Base-by-base conservation (phyloP, 2,888 invertebrate species). In the Margaritifera margaritifera region DNA sequence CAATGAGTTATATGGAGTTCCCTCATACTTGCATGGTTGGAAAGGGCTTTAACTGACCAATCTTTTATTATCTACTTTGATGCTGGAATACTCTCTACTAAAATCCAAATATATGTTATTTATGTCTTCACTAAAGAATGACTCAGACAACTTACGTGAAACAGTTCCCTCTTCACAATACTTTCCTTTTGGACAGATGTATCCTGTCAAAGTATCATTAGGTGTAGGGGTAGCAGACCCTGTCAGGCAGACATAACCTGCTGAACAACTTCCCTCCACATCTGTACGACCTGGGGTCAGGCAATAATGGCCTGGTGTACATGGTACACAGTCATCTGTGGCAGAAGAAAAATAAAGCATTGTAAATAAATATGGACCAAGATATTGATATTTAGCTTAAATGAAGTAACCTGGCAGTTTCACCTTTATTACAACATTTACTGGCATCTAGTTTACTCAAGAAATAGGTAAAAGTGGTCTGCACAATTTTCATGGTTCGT, bases 231-330 rank as follows among this genome's bases (percentile, higher is more conserved):
- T 80, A 54, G 79, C 80, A 15, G 87, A 85, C 8, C 81, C 78
- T 1, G 27, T 25, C 0, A 63, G 25, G 71, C 88, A 88, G 71
- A 76, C 81, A 72, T 84, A 87, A n/a, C 88, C 88, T 6, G 87
- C 81, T 42, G 66, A 65, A 75, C 88, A 88, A 19, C 64, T 69
- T 3, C 84, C 87, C 55, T 86, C 83, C 8, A 83, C 77, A 11
- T 74, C 74, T 1, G 83, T 82, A 18, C 85, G 75, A 11, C 88
- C 89, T 5, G 83, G 77, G 4, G 78, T 79, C 66, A 77, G 78
- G 66, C 88, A 88, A 75, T 84, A 88, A 27, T 80, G 75, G 20
- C 86, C 86, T 25, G 65, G 64, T n/a, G 74, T 70, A 77, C 88
- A 88, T 20, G 60, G 59, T 18, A 63, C 66, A 66, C 88, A 88